Evolutionary conservation across 2,888 invertebrate genomes (phyloP), one percentile per base, ranked within the genome.

Genomic region (Enchytraeus crypticus): DNA sequence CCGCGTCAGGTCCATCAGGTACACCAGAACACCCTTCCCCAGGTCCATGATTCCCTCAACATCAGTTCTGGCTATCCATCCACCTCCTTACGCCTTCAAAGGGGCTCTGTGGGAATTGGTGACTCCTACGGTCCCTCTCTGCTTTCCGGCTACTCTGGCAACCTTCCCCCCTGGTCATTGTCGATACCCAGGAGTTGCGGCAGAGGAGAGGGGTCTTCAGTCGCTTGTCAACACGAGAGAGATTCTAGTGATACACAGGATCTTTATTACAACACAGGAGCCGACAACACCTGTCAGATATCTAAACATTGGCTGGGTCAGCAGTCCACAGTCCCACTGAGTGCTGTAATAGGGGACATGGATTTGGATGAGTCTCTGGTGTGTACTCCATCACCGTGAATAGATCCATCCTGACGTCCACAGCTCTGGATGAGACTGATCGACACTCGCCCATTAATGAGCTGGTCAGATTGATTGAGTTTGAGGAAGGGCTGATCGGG

Each of bases 1-100:
- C 60, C 69, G 30, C 51, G 57, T 5, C 65, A 63, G 51, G 65
- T 69, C 26, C 65, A 65, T 59, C 57, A 59, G 57, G 66, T 65
- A 53, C 69, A 69, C 54, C 54, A 66, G 23, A 65, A 57, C 34
- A 65, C 67, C 45, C 56, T 68, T 34, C 43, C 62, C 23, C 62
- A 62, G 43, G 59, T 60, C n/a, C 60, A 57, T 21, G 64, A 60
- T 26, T 64, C 64, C 18, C 23, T 63, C 33, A 62, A 64, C 34
- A 18, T 38, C 38, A 11, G 11, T 18, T 38, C 38, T 11, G 38
- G 11, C 11, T 8, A 38, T 18, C 38, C 38, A 8, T 8, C 38
- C 38, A 11, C 38, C 38, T 61, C 61, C 3, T 47, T 45, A 26
- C 58, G 57, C 43, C 59, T 59, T 18, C 30, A 47, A 34, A 60